Conservation (phyloP, 2,113 vertebrate species). For the Gadus macrocephalus region DNA sequence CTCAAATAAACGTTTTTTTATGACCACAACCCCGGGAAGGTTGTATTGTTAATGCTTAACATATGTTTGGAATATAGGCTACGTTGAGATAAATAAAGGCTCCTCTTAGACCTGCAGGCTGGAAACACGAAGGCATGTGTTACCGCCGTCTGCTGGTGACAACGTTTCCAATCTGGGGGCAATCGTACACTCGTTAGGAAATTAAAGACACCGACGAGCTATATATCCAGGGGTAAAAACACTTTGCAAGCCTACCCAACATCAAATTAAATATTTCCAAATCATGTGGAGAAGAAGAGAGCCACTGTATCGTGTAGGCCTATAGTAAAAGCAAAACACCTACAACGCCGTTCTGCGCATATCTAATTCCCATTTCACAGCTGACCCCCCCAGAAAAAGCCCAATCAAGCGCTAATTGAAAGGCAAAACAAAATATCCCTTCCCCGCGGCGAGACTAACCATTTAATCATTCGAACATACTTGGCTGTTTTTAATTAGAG, state of each 20-base stretch:
- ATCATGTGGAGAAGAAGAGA: constrained; percentile 1
- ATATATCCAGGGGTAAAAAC: too few species aligned
- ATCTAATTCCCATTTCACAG: constrained; percentile 99
- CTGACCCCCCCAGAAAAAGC: constrained; percentile 96
- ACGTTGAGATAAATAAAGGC: too few species aligned
- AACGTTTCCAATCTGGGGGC: constrained; percentile 28
- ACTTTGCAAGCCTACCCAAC: neutral
- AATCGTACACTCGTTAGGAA: too few species aligned
- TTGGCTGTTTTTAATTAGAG: constrained; percentile 92
- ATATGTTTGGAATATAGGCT: too few species aligned
- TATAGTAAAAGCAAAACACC: constrained; percentile 51
- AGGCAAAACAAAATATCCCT: constrained; percentile 89
- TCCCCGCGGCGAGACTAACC: constrained; percentile 95
- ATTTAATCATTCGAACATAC: constrained; percentile 97
- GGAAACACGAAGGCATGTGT: constrained; percentile 52
- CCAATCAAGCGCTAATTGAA: constrained; percentile 98
- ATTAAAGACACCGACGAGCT: too few species aligned
- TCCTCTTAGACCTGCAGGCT: neutral
- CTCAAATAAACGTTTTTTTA: too few species aligned
- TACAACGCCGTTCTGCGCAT: constrained; percentile 75
- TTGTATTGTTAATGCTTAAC: too few species aligned
- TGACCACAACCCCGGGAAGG: too few species aligned
- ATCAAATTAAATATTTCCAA: constrained; percentile 9
- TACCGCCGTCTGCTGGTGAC: constrained; percentile 88
- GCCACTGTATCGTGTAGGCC: constrained; percentile 24